Evolutionary conservation across 2,797 vertebrate genomes (phyloP).

Genomic region (Rhynchonycteris naso): DNA sequence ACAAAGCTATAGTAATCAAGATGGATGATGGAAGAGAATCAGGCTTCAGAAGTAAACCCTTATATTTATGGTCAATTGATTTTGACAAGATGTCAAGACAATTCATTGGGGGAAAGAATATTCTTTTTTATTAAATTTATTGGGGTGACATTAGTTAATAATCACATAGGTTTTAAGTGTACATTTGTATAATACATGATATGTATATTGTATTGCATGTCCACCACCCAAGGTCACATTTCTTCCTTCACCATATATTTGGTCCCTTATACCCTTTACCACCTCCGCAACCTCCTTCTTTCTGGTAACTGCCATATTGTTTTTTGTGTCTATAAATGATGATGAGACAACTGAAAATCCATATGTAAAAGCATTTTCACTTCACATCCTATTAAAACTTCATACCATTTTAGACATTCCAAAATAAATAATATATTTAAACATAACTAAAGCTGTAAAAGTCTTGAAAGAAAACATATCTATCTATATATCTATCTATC

Average conservation of each 20-base stretch:
- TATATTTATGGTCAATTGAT: not conserved
- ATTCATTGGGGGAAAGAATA: not conserved
- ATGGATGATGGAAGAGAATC: not conserved
- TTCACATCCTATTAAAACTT: not conserved
- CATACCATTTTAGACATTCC: not conserved
- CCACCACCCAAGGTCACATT: too few species aligned
- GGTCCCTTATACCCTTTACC: too few species aligned
- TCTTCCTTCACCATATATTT: too few species aligned
- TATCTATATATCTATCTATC: not conserved
- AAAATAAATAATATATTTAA: not conserved
- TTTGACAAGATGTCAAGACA: not conserved
- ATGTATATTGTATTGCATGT: too few species aligned
- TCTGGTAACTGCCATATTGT: too few species aligned
- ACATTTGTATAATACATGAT: too few species aligned
- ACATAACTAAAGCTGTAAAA: not conserved
- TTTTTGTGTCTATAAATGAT: not conserved
- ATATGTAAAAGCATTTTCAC: not conserved
- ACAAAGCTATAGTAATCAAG: not conserved
- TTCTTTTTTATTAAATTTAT: not conserved
- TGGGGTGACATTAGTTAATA: too few species aligned
- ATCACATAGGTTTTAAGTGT: too few species aligned
- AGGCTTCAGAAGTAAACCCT: not conserved
- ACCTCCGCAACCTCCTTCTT: too few species aligned
- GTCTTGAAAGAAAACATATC: not conserved
- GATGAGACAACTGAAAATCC: not conserved